Percentiles rank a stretch among this genome's conserved stretches.
phyloP scores from a whole-genome alignment of 2,113 vertebrate species.

The Brienomyrus longianalis region DNA sequence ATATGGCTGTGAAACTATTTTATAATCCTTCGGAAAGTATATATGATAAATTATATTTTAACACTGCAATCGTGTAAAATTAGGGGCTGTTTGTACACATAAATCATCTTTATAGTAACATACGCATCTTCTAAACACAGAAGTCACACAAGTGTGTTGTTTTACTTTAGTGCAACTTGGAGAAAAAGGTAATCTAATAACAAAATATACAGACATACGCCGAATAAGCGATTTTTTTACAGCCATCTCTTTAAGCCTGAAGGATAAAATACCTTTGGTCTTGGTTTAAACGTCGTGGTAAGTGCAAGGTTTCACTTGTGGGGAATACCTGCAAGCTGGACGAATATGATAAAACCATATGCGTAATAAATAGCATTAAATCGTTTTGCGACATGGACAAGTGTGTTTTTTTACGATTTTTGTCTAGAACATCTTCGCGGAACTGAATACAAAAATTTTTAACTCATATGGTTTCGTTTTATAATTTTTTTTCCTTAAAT shows the following conservation, averaged over 20 bases:
- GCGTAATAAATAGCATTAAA: neutral
- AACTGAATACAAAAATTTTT: neutral
- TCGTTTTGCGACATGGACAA: neutral
- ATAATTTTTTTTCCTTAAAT: neutral
- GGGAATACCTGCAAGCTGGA: neutral
- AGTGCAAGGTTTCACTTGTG: neutral
- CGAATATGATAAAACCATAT: neutral
- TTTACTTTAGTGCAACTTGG: neutral
- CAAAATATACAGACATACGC: neutral
- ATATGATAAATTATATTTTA: neutral
- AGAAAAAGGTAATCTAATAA: neutral
- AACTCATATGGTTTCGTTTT: neutral
- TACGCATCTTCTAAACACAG: neutral
- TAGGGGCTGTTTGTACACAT: neutral
- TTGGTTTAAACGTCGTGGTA: neutral
- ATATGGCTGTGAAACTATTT: conserved; percentile 2
- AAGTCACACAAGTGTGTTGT: neutral
- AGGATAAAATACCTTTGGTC: neutral
- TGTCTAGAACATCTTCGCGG: neutral
- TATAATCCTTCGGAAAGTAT: neutral
- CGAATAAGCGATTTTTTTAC: neutral
- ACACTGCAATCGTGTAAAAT: neutral
- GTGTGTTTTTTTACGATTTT: neutral
- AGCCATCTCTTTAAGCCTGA: neutral
- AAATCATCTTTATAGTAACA: neutral